phyloP scores from a whole-genome alignment of 2,888 invertebrate species.

The Leucophenga montana region DNA sequence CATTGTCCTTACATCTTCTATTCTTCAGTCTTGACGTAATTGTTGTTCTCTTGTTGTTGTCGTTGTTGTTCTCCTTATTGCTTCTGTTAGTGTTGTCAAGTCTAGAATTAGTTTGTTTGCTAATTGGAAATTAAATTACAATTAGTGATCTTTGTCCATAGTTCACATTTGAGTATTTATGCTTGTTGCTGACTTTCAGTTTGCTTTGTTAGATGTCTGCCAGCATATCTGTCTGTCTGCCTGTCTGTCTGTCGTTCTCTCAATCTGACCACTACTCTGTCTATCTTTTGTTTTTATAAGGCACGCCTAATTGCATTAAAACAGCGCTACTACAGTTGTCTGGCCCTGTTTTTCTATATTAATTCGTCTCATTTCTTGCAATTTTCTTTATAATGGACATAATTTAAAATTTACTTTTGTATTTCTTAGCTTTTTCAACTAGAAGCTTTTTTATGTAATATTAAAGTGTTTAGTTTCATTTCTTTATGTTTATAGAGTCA shows the following conservation, averaged over 20 bases:
- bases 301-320: slow-evolving; percentile 28
- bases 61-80: neutral
- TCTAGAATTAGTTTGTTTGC: slow-evolving; percentile 69
- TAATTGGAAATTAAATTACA: slow-evolving; percentile 72
- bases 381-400: no score
- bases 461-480: no score
- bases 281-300: slow-evolving; percentile 9
- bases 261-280: no score
- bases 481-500: no score
- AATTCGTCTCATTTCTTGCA: no score
- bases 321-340: neutral
- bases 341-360: neutral
- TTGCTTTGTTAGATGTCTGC: slow-evolving; percentile 18
- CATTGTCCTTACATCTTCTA: neutral
- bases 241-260: neutral
- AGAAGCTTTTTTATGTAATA: no score
- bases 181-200: slow-evolving; percentile 26
- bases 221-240: slow-evolving; percentile 32
- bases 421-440: no score
- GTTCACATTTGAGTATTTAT: slow-evolving; percentile 63
- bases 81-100: slow-evolving; percentile 51
- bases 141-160: slow-evolving; percentile 68
- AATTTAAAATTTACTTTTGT: no score
- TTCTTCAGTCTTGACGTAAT: neutral
- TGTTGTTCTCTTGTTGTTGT: neutral